Conservation (phyloP, 2,888 invertebrate genomes). For the Prosopocoilus inquinatus region DNA sequence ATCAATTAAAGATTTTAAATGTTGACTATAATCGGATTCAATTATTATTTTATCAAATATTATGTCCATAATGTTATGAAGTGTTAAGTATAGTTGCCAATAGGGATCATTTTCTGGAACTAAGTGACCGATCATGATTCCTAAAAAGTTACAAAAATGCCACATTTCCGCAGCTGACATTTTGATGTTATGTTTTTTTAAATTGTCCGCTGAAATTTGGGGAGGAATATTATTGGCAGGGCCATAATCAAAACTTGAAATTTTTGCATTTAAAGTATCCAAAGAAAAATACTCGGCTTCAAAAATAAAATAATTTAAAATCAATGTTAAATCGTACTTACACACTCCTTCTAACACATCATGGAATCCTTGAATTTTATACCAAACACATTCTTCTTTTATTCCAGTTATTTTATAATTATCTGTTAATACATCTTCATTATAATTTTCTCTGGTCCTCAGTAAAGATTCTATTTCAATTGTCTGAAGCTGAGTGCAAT, state of each 20-base stretch:
- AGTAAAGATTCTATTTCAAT: no score
- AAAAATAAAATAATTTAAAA: constrained; percentile 23
- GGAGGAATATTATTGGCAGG: constrained; percentile 25
- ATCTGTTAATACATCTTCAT: no score
- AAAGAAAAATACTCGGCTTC: constrained; percentile 15
- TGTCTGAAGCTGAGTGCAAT: no score
- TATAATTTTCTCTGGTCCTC: no score
- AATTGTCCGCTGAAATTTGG: constrained; percentile 22
- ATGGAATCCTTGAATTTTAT: constrained; percentile 28
- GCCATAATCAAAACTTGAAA: constrained; percentile 22
- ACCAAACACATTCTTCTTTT: constrained; percentile 30
- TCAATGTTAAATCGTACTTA: constrained; percentile 30
- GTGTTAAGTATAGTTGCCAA: constrained; percentile 25
- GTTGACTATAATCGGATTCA: not conserved
- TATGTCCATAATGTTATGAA: constrained; percentile 28
- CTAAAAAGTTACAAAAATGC: constrained; percentile 30
- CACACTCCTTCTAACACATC: constrained; percentile 31
- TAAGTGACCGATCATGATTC: constrained; percentile 30
- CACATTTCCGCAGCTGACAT: constrained; percentile 37
- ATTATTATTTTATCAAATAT: not conserved
- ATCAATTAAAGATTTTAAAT: constrained; percentile 1
- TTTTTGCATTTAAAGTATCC: constrained; percentile 23
- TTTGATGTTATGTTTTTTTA: constrained; percentile 25
- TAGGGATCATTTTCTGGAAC: constrained; percentile 18
- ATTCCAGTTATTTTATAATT: no score